Evolutionary conservation across 2,113 vertebrate species (phyloP), one percentile per base, ranked within the genome.

Genomic region (Panurus biarmicus): DNA sequence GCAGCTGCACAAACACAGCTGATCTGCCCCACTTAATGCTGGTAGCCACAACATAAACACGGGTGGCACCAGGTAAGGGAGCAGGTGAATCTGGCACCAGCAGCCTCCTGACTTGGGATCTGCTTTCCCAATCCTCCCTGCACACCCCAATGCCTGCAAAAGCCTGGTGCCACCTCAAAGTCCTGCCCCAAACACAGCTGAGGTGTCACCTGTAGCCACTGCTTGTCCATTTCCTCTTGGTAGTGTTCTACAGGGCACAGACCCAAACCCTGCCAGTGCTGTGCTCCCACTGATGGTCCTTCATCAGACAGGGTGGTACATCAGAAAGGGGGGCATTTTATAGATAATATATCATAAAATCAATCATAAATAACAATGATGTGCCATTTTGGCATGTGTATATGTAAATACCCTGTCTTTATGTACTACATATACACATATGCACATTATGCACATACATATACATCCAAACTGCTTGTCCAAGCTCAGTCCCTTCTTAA

Each of bases 1-100:
- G 88, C 76, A 92, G 85, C 88, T 86, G 95, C 75, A 84, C 95
- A 92, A 93, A 90, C 82, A 80, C 82, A 62, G 29, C 57, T 82
- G 7, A 93, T 93, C 85, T 91, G 78, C 70, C 85, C 85, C 25
- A 2, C 62, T 90, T 56, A 56, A 21, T 57, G 81, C 85, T 85
- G 4, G 7, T 29, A 94, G 87, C 78, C 93, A 85, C 85, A 95
- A 93, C 82, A 89, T 10, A 82, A 93, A 82, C 61, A 53, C 14
- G 6, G 1, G 2, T 0, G 1, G 25, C 80, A 25, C n/a, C 60
- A 85, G 84, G 81, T 60, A 81, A 45, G 2, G 3, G 81, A 75
- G 6, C n/a, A 90, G 85, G 82, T 38, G 47, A 56, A 54, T 53
- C 74, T 9, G 0, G 73, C 87, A 57, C 8, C 17, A 0, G 60